Base-by-base conservation (phyloP, 2,888 invertebrate species). In the Ophion costatus region DNA sequence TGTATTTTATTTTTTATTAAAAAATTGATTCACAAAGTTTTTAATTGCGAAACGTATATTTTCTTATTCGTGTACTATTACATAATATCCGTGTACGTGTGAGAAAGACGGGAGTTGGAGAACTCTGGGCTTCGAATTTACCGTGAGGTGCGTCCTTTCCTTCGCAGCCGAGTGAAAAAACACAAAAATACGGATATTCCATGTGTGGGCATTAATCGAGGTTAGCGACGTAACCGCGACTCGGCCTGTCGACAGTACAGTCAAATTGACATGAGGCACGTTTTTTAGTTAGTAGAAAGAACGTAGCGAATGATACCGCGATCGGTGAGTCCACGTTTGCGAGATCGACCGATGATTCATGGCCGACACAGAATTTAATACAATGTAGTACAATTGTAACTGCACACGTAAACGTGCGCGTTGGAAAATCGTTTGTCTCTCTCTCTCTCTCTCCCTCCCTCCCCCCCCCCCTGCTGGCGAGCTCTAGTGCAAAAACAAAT, bases 271-370 rank as follows among this genome's bases (percentile, higher is more conserved):
- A 7, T 17, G 42, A 69, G 42, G 51, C 22, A 51, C 10, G 3
- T 67, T 69, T 51, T 69, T 51, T 20, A 38, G 38, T 69, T 14
- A 22, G 17, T 20, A 67, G 17, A 17, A 17, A 70, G 56, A 29
- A 24, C 20, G 22, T 45, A 17, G 51, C 45, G 20, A 76, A 83
- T 57, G 56, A 22, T 75, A 11, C n/a, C 29, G 42, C 61, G 66
- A 42, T 77, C 67, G 63, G 71, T 22, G 67, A 63, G 67, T 77
- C 77, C 73, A 20, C 66, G 73, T 69, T 51, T 57, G 67, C 42
- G 20, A n/a, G 73, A 84, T 77, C 84, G 66, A 9, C 73, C 80
- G 80, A 84, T 84, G 84, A 84, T 84, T 84, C 84, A 84, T 80
- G 67, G 71, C 75, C 38, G 33, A 20, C n/a, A 24, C 45, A 29